A percentile compares a stretch with the other conserved stretches of the same genome.
Conservation (phyloP, 2,888 invertebrate genomes). For the Lycocerus yunnanus region DNA sequence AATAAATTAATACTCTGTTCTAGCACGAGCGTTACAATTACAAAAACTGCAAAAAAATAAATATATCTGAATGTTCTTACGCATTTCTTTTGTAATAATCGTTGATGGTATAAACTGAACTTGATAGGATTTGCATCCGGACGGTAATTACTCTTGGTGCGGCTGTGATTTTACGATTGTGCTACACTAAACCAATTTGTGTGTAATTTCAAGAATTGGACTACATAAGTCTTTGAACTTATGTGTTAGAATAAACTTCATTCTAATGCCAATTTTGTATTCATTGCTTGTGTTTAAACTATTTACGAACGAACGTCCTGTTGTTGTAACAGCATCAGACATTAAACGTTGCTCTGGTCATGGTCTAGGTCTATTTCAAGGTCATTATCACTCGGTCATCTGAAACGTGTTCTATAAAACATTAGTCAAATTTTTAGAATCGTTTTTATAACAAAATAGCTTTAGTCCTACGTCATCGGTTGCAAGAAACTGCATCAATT, state of each 20-base stretch:
- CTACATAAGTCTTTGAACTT: not conserved
- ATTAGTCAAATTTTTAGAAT: not conserved
- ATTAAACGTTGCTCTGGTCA: slow-evolving; percentile 29
- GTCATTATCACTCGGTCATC: slow-evolving; percentile 25
- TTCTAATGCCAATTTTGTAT: slow-evolving; percentile 19
- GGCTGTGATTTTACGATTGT: not conserved
- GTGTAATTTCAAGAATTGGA: not conserved
- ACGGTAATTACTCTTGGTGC: too few species aligned
- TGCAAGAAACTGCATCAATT: slow-evolving; percentile 8
- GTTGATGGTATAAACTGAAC: too few species aligned
- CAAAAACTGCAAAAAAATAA: too few species aligned
- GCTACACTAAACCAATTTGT: not conserved
- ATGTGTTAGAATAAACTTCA: not conserved
- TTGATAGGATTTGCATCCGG: too few species aligned
- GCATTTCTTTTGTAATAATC: too few species aligned
- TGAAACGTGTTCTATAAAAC: slow-evolving; percentile 7
- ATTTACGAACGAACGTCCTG: slow-evolving; percentile 26
- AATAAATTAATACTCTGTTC: too few species aligned
- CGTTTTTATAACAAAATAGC: not conserved
- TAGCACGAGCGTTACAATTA: too few species aligned
- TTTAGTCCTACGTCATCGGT: not conserved
- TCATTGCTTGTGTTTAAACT: slow-evolving; percentile 21
- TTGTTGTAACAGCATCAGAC: slow-evolving; percentile 22
- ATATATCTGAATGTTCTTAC: too few species aligned
- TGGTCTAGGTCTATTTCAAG: slow-evolving; percentile 32